phyloP scores from a whole-genome alignment of 1,140 invertebrate genomes.

The Fopius arisanus region DNA sequence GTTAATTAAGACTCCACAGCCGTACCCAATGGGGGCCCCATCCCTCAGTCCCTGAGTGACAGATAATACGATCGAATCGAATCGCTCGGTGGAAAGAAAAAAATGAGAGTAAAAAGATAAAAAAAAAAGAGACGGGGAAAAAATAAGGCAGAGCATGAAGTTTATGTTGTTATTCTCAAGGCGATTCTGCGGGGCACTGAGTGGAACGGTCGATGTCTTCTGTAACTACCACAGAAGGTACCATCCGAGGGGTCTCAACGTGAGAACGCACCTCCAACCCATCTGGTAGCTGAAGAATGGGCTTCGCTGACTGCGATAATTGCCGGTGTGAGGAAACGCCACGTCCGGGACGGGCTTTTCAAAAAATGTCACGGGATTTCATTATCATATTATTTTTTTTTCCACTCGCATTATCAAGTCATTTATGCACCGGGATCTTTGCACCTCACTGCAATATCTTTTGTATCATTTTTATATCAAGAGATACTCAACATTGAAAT shows the following conservation, averaged over 20 bases:
- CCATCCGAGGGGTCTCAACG: not conserved
- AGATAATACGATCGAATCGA: not conserved
- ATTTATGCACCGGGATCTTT: too few species aligned
- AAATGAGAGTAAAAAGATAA: not conserved
- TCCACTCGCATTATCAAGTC: too few species aligned
- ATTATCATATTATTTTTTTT: not conserved
- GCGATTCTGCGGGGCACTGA: constrained; percentile 17
- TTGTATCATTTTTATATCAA: too few species aligned
- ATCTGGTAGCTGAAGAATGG: constrained; percentile 12
- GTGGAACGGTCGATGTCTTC: constrained; percentile 31
- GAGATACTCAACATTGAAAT: too few species aligned
- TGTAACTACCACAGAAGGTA: not conserved
- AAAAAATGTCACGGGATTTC: not conserved
- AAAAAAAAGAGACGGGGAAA: not conserved
- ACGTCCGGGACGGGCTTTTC: constrained; percentile 2
- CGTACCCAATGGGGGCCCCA: not conserved
- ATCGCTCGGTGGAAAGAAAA: not conserved
- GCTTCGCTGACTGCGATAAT: constrained; percentile 29
- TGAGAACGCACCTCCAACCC: not conserved
- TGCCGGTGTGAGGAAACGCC: constrained; percentile 27
- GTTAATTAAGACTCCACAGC: not conserved
- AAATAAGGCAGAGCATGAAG: not conserved
- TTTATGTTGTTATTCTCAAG: constrained; percentile 27
- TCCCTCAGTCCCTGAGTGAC: not conserved
- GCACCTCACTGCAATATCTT: too few species aligned